Conservation (phyloP, 2,113 vertebrate genomes). For the Clarias magur region DNA sequence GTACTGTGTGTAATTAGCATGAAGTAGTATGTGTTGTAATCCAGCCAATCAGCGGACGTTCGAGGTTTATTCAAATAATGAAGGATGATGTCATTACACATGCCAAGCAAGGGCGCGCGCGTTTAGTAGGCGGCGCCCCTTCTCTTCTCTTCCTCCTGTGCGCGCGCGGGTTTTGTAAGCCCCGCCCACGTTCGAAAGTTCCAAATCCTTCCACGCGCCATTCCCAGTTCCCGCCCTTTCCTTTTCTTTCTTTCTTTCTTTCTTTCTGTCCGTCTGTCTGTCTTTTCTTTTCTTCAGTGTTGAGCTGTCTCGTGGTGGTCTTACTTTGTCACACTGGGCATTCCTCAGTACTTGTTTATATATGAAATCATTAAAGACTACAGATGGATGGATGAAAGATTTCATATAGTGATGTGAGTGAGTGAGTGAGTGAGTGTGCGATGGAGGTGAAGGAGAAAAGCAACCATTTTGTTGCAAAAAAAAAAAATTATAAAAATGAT, state of each 20-base stretch:
- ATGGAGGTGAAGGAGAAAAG: not conserved
- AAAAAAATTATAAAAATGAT: too few species aligned
- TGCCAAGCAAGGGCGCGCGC: conserved; percentile 48
- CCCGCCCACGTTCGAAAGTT: conserved; percentile 47
- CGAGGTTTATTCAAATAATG: conserved; percentile 73
- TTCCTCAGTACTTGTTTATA: not conserved
- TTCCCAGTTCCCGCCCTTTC: conserved; percentile 62
- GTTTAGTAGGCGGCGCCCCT: conserved; percentile 32
- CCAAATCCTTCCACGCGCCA: conserved; percentile 57
- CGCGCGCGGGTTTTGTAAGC: not conserved
- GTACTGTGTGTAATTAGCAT: not conserved
- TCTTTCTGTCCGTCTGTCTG: not conserved
- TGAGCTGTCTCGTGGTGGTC: not conserved
- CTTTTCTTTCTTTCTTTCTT: conserved; percentile 48
- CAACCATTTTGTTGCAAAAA: not conserved
- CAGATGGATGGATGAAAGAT: not conserved
- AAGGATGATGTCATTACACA: conserved; percentile 75
- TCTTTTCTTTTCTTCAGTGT: not conserved
- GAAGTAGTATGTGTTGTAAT: conserved; percentile 9
- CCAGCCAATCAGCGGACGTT: conserved; percentile 64
- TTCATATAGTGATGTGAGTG: not conserved
- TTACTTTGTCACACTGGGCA: not conserved
- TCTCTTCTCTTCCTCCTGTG: conserved; percentile 50
- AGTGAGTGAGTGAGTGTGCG: not conserved
- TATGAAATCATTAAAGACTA: not conserved